Percentiles rank a stretch among this genome's conserved stretches.
These are phyloP conservation scores for Lindbergichthys nudifrons DNA, from an alignment of 2,797 vertebrate species.

Conservation along the genomic window DNA sequence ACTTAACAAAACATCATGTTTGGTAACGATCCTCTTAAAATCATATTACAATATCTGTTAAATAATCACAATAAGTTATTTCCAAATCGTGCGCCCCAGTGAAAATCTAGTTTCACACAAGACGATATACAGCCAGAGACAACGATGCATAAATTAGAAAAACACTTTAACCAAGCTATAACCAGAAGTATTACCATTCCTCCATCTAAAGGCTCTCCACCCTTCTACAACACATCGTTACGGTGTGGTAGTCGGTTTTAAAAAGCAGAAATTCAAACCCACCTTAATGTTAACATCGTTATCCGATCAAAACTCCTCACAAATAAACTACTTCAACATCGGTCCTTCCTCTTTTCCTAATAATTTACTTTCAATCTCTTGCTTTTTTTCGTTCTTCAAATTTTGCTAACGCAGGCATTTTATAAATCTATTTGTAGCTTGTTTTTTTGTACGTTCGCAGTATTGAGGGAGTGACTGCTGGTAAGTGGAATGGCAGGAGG, in stretches of 20 bases:
- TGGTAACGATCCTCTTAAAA: too few species aligned
- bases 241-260: not conserved
- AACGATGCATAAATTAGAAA: not conserved
- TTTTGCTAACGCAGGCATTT: slow-evolving; percentile 63
- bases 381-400: slow-evolving; percentile 32
- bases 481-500: slow-evolving; percentile 17
- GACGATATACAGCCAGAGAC: not conserved
- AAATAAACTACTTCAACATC: slow-evolving; percentile 43
- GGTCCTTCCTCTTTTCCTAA: slow-evolving; percentile 61
- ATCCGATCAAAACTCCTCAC: slow-evolving; percentile 54
- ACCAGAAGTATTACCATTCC: not conserved
- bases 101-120: not conserved
- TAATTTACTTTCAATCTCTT: slow-evolving; percentile 43
- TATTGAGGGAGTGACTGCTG: not conserved
- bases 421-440: slow-evolving; percentile 44
- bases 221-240: not conserved
- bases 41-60: too few species aligned
- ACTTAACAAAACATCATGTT: too few species aligned
- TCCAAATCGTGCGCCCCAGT: too few species aligned
- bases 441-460: slow-evolving; percentile 22
- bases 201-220: not conserved
- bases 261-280: slow-evolving; percentile 44
- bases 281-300: slow-evolving; percentile 73
- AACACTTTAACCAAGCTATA: not conserved
- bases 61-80: too few species aligned